These are phyloP conservation scores for Nowickia ferox DNA, from an alignment of 2,888 invertebrate genomes.

Conservation along the genomic window DNA sequence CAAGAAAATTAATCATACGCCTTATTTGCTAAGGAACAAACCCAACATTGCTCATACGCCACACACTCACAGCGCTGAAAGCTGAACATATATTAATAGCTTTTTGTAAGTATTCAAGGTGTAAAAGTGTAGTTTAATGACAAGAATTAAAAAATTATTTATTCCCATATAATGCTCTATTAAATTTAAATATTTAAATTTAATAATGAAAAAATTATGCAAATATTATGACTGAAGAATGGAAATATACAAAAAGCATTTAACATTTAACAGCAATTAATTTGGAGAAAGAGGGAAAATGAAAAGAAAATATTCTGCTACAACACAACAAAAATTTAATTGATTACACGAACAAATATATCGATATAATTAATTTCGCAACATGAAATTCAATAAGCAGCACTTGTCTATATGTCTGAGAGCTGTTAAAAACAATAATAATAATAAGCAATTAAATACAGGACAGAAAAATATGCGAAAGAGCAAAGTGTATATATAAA, in stretches of 20 bases:
- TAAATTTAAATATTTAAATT: neutral
- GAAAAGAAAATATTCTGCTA: slow-evolving; percentile 47
- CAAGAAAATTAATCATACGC: slow-evolving; percentile 48
- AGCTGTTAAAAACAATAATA: slow-evolving; percentile 72
- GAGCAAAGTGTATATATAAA: neutral
- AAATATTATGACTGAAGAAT: slow-evolving; percentile 24
- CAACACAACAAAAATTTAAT: slow-evolving; percentile 60
- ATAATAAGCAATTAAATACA: slow-evolving; percentile 76
- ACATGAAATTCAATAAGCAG: slow-evolving; percentile 70
- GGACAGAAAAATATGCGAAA: neutral
- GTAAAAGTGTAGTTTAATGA: slow-evolving; percentile 12
- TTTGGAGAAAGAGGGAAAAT: slow-evolving; percentile 23
- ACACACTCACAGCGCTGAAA: too few species aligned
- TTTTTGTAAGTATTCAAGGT: slow-evolving; percentile 15
- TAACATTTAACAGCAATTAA: slow-evolving; percentile 62
- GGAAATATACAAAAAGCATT: slow-evolving; percentile 50
- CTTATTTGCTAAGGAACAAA: slow-evolving; percentile 15
- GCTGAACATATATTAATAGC: too few species aligned
- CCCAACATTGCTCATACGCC: slow-evolving; percentile 39
- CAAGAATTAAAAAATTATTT: slow-evolving; percentile 6
- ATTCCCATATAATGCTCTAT: too few species aligned
- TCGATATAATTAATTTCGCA: slow-evolving; percentile 70
- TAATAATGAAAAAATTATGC: slow-evolving; percentile 46
- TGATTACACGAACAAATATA: slow-evolving; percentile 53
- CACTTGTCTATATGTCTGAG: slow-evolving; percentile 41